Conservation (phyloP, 2,888 invertebrate species). For the Drosophila nr. medialis region DNA sequence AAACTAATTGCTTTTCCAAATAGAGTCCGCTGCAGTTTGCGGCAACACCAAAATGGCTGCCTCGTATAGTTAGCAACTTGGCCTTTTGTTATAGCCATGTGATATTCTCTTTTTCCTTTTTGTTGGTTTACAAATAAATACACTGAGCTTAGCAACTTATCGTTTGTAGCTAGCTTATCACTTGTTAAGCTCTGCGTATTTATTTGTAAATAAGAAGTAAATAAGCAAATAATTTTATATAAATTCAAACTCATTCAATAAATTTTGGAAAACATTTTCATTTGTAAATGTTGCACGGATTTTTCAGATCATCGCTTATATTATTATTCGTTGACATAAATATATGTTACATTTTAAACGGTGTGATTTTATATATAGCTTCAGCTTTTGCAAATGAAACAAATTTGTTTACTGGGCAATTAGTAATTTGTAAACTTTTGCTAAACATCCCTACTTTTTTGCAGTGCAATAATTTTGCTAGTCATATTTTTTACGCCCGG, state of each 20-base stretch:
- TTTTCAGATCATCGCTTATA: not conserved
- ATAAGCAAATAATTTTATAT: not conserved
- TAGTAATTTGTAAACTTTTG: not conserved
- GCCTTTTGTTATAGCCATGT: conserved; percentile 61
- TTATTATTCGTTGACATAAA: not conserved
- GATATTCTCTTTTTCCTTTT: conserved; percentile 27
- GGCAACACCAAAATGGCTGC: conserved; percentile 60
- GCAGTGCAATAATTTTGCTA: conserved; percentile 60
- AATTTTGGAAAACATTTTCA: not conserved
- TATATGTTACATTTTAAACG: not conserved
- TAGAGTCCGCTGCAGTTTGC: conserved; percentile 65
- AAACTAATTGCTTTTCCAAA: conserved; percentile 81
- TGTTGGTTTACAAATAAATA: conserved; percentile 32
- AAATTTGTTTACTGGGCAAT: not conserved
- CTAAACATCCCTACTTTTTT: conserved; percentile 25
- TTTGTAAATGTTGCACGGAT: not conserved
- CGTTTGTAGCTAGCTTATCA: not conserved
- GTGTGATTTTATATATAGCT: not conserved
- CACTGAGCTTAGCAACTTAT: conserved; percentile 28
- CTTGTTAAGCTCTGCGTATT: not conserved
- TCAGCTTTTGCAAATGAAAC: too few relatives aligned
- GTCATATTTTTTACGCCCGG: conserved; percentile 59
- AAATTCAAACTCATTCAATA: not conserved
- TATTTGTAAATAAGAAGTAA: not conserved
- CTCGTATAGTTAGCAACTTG: conserved; percentile 55